phyloP scores from a whole-genome alignment of 30 jellyfish, hydroid and myxozoan genomes.

The Aurelia coerulea region DNA sequence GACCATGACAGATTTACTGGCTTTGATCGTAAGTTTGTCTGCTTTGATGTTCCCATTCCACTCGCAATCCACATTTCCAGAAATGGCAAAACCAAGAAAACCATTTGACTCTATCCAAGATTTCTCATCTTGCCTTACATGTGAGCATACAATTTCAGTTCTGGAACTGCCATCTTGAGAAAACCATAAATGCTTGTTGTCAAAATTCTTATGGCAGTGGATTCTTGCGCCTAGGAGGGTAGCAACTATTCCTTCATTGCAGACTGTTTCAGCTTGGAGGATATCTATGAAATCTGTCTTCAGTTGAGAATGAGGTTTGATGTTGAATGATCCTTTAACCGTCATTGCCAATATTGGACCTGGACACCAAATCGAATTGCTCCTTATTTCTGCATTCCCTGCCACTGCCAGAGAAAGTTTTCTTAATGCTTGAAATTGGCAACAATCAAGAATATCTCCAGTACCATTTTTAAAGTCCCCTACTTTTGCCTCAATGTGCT shows the following conservation, averaged over 20 bases:
- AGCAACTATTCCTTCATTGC: not conserved
- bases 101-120: not conserved
- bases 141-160: not conserved
- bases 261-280: not conserved
- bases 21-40: not conserved
- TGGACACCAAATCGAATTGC: constrained; percentile 1
- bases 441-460: constrained; percentile 2
- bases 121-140: not conserved
- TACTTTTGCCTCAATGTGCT: not conserved
- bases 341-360: not conserved
- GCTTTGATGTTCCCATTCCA: not conserved
- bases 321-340: not conserved
- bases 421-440: not conserved
- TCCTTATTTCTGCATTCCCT: not conserved
- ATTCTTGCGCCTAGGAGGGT: constrained; percentile 1
- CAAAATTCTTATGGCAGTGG: not conserved
- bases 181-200: not conserved
- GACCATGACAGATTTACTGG: not conserved
- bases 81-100: not conserved
- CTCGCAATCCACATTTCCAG: not conserved
- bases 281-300: not conserved
- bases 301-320: not conserved
- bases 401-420: constrained; percentile 1
- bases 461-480: not conserved
- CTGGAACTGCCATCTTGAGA: not conserved